Percentiles rank a stretch among this genome's conserved stretches.
Evolutionary conservation across 2,888 invertebrate species (phyloP).

Genomic region (Muscina levida): DNA sequence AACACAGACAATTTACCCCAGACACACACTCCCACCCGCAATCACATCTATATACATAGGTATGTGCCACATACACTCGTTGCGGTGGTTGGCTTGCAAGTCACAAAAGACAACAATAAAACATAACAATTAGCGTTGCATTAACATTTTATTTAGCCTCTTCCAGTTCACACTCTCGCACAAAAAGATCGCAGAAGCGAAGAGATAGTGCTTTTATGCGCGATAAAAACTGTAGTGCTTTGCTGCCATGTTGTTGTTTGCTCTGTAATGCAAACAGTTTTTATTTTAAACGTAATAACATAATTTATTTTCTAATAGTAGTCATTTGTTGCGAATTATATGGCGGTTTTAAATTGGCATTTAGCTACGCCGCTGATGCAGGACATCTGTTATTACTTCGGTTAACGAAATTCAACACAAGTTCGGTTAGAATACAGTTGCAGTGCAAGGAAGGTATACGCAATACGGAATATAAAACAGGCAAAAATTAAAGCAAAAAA

Average conservation of each 20-base stretch:
- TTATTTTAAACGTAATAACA: slow-evolving; percentile 2
- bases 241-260: background rate
- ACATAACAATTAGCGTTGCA: slow-evolving; percentile 18
- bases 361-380: background rate
- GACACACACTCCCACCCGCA: background rate
- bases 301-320: slow-evolving; percentile 5
- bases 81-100: background rate
- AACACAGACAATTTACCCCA: background rate
- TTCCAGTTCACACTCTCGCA: background rate
- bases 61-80: no score
- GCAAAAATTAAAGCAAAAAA: no score
- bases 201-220: background rate
- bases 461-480: no score
- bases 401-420: background rate
- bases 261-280: background rate
- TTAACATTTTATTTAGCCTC: slow-evolving; percentile 26
- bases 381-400: background rate
- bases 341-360: background rate
- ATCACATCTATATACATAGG: background rate
- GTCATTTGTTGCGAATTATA: slow-evolving; percentile 4
- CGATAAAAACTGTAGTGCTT: background rate
- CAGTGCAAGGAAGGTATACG: no score
- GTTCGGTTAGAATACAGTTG: no score
- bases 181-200: background rate
- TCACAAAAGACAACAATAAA: slow-evolving; percentile 19